These are phyloP conservation scores for Eucidaris tribuloides DNA, from an alignment of 35 echinoderm and acorn worm genomes.

Conservation along the genomic window DNA sequence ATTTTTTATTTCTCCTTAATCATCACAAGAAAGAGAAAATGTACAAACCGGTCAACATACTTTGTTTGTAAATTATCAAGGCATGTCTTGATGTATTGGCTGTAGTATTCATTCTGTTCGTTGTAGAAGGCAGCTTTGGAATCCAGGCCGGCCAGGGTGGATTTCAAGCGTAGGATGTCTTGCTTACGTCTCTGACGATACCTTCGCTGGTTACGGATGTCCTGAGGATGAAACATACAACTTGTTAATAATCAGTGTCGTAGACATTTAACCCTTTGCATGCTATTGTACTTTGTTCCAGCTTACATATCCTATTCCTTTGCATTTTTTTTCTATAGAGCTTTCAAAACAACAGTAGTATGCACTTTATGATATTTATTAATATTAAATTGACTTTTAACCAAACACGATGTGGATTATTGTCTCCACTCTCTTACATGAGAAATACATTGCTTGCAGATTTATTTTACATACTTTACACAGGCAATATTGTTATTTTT, in stretches of 20 bases:
- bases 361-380: no score
- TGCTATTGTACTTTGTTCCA: not conserved
- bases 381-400: no score
- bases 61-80: conserved; percentile 89
- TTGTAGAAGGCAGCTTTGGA: conserved; percentile 82
- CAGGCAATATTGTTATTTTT: no score
- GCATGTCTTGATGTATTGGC: conserved; percentile 92
- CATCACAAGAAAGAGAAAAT: no score
- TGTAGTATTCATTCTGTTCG: conserved; percentile 91
- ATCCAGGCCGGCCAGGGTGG: conserved; percentile 73
- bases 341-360: no score
- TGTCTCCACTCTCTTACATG: no score
- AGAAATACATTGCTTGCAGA: no score
- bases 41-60: no score
- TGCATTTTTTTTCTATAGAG: not conserved
- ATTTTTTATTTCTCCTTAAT: no score
- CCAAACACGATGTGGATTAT: no score
- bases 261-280: no score
- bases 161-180: conserved; percentile 73
- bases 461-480: no score
- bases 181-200: conserved; percentile 82
- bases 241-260: not conserved
- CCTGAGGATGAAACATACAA: conserved; percentile 28
- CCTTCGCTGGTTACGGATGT: conserved; percentile 87
- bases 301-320: not conserved